Evolutionary conservation across 2,888 invertebrate genomes (phyloP), one percentile per base, ranked within the genome.

Genomic region (Fissipunctia ypsillon): DNA sequence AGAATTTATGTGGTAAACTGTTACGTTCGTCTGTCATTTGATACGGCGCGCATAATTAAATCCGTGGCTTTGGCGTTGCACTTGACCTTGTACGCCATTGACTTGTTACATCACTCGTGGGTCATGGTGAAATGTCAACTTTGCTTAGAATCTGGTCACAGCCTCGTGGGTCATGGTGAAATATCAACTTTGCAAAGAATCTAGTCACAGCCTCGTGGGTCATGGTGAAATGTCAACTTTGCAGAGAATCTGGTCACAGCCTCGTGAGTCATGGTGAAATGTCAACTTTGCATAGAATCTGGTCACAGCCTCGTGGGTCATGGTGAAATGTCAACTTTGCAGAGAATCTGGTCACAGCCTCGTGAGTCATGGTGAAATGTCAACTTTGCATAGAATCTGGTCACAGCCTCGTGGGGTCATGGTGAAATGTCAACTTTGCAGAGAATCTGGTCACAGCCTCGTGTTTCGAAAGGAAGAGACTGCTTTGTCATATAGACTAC

Each of bases 11-110:
- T 78, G 67, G 76, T 87, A 76, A 80, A 66, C 64, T 78, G 78
- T 86, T 83, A 82, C 79, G 78, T 78, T 84, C 70, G 78, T 80
- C 79, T 80, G 84, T 83, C 80, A 88, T 87, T 87, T 79, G 76
- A 87, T 80, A 83, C 85, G 79, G 84, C 85, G 87, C 87, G 84
- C 81, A 84, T 87, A 91, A 93, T 91, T 88, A 87, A 90, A 91
- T 91, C 86, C 78, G 71, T 79, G 85, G 84, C 80, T 85, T 81
- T 80, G 85, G 85, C 76, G 84, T 81, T 90, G 91, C 90, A 90
- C 92, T 93, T 93, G 93, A 93, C 92, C 93, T 93, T 93, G 91
- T 83, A 74, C 67, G 81, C 73, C 52, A 73, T 80, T 75, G 76
- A 73, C 68, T 83, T 68, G 85, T 93, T 91, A 92, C 90, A 88